Evolutionary conservation across 2,888 invertebrate genomes (phyloP).

Genomic region (Synanthedon vespiformis): DNA sequence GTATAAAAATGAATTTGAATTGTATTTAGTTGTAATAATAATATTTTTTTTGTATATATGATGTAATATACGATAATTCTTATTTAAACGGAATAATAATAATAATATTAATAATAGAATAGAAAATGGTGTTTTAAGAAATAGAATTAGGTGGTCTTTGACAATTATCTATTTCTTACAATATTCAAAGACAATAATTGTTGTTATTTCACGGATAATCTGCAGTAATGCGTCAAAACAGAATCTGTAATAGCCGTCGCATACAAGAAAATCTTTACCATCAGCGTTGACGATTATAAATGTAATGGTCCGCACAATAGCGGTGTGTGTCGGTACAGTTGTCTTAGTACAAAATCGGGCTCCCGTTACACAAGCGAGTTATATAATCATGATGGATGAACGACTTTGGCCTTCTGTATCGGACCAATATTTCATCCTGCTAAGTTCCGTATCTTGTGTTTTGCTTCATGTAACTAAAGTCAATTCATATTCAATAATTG

Average conservation of each 20-base stretch:
- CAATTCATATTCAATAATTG: background rate
- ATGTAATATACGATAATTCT: too few species aligned
- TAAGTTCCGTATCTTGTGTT: background rate
- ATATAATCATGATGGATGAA: conserved; percentile 40
- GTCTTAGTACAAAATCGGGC: conserved; percentile 11
- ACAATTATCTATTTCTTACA: too few species aligned
- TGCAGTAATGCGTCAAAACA: too few species aligned
- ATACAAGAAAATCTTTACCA: background rate
- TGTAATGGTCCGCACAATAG: conserved; percentile 12
- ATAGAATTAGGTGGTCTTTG: too few species aligned
- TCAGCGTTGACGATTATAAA: background rate
- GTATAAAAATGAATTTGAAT: too few species aligned
- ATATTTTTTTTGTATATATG: too few species aligned
- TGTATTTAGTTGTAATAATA: too few species aligned
- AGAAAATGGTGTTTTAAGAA: too few species aligned
- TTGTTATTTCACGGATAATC: too few species aligned
- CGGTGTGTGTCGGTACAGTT: conserved; percentile 10
- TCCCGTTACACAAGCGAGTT: conserved; percentile 31
- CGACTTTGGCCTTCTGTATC: conserved; percentile 16
- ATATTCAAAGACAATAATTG: too few species aligned
- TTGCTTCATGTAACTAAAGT: background rate
- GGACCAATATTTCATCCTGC: conserved; percentile 10
- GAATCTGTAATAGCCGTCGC: background rate
- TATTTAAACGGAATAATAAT: too few species aligned
- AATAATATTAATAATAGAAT: too few species aligned